phyloP scores from a whole-genome alignment of 2,113 vertebrate species.

The Peromyscus polionotus region DNA sequence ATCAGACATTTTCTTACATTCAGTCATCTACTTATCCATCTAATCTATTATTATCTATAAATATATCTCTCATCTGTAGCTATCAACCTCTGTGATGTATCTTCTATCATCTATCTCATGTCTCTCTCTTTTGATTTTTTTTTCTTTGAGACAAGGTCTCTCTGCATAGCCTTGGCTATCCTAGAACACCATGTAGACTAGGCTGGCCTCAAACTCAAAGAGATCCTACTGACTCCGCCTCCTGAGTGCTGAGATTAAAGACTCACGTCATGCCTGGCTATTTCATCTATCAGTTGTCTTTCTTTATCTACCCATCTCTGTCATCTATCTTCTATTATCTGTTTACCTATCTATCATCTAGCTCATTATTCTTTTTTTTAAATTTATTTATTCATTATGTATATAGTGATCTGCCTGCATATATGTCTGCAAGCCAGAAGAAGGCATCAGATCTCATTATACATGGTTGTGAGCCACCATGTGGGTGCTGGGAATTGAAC shows the following conservation, averaged over 20 bases:
- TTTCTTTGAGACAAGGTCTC: neutral
- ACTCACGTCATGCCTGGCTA: neutral
- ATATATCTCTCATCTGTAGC: neutral
- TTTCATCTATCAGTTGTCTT: neutral
- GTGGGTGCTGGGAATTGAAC: too few species aligned
- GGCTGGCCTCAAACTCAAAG: neutral
- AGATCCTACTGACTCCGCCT: neutral
- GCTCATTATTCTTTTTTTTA: neutral
- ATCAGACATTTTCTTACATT: neutral
- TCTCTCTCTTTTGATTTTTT: neutral
- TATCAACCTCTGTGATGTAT: neutral
- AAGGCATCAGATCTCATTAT: too few species aligned
- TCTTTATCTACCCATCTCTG: neutral
- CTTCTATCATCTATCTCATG: neutral
- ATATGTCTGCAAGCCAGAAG: too few species aligned
- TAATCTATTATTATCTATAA: neutral
- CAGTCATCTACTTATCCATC: neutral
- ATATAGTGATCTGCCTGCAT: too few species aligned
- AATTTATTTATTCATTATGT: too few species aligned
- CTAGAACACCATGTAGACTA: neutral
- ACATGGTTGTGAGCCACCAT: too few species aligned
- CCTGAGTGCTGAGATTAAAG: neutral
- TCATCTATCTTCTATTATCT: neutral
- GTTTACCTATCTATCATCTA: neutral
- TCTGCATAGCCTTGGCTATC: neutral